Evolutionary conservation across 2,888 invertebrate genomes (phyloP), one percentile per base, ranked within the genome.

Genomic region (Drosophila dives): DNA sequence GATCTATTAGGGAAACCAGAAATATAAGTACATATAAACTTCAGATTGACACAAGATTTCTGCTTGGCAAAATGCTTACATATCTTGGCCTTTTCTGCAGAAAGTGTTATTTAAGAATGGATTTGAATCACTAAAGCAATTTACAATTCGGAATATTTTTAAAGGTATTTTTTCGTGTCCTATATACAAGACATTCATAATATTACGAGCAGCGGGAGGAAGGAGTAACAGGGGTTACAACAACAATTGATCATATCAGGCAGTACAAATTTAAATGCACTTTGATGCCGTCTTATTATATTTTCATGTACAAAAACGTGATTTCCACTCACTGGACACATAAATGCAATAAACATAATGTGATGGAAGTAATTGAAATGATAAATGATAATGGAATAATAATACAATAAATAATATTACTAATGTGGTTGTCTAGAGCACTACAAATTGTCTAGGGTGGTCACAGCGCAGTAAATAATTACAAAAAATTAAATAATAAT

Each of bases 151-250:
- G 42, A 76, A 45, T 50, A 23, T 42, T 40, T 54, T 34, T 6
- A 73, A 73, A 55, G 67, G 69, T 61, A 69, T 42, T 62, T 38
- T 64, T 38, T 38, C 26, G 69, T 42, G 51, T 63, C 42, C 58
- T 72, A 45, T 26, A 26, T 58, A 36, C 34, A 36, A 36, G 54
- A 54, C 23, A 36, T 33, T 51, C 11, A 51, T 15, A 51, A 11
- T 33, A 23, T 49, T 23, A 66, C 72, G 55, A 51, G 48, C 38
- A 77, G 77, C 64, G 55, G 17, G 40, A n/a, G 38, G 60, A n/a
- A 38, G 78, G 51, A 69, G 56, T 48, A 69, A 69, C 72, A 64
- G 63, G 64, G 23, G 33, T 72, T 67, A 83, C 83, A 83, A 83
- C 83, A 80, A 80, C 45, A 48, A 77, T 58, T 55, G 29, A 62